Conservation (phyloP, 2,888 invertebrate genomes). For the Scaptomyza caliginosa region DNA sequence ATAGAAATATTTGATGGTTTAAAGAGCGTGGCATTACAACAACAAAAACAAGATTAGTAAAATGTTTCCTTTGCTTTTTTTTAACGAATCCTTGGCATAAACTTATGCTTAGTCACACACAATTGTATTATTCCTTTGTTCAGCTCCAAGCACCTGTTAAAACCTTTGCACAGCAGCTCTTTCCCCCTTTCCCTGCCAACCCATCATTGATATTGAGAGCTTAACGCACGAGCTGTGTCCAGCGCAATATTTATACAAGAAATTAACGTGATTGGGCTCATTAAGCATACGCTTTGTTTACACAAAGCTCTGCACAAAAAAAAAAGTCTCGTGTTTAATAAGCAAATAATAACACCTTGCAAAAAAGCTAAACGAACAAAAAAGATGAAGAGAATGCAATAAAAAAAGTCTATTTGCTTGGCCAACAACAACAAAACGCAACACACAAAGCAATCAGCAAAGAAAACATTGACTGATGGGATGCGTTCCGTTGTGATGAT, state of each 20-base stretch:
- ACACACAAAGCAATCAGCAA: conserved; percentile 74
- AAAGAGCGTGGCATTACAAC: background rate
- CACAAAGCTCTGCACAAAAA: conserved; percentile 20
- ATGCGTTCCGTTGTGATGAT: conserved; percentile 63
- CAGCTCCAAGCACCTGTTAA: conserved; percentile 26
- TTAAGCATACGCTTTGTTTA: conserved; percentile 66
- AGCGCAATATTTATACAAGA: conserved; percentile 58
- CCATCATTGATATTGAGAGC: no score
- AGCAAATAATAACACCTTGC: conserved; percentile 76
- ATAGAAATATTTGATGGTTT: background rate
- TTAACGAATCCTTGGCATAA: background rate
- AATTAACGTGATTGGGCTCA: conserved; percentile 79
- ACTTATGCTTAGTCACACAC: conserved; percentile 4
- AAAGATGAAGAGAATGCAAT: background rate
- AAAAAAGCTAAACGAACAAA: conserved; percentile 14
- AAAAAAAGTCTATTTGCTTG: no score
- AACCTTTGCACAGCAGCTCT: no score
- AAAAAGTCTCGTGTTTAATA: conserved; percentile 67
- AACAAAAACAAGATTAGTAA: background rate
- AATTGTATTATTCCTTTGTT: conserved; percentile 34
- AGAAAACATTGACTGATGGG: conserved; percentile 64
- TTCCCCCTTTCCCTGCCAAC: no score
- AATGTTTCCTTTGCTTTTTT: background rate
- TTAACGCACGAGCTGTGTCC: conserved; percentile 62
- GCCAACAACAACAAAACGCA: conserved; percentile 8